Base-by-base conservation (phyloP, 2,888 invertebrate species). In the Mesoligia furuncula region DNA sequence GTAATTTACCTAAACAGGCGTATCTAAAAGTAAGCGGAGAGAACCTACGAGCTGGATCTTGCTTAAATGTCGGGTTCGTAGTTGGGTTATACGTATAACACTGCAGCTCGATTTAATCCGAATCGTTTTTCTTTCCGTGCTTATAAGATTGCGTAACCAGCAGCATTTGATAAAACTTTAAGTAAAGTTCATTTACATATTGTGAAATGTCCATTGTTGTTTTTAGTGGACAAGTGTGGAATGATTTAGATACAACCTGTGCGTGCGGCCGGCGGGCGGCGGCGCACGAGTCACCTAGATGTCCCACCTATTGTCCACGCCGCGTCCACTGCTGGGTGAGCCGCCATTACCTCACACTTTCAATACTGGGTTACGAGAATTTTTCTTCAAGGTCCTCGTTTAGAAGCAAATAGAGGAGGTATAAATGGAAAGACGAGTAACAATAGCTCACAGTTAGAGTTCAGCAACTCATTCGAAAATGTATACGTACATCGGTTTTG, bases 291-390 rank as follows among this genome's bases (percentile, higher is more conserved):
- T 96, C 96, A 95, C 96, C 96, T 95, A 96, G 95, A 92, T 95
- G 96, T 96, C 96, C 94, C 96, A 92, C 96, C 96, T 95, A 96
- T 96, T 96, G 96, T 96, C 95, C 95, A 92, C 91, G 91, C 89
- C 89, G 89, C 90, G 89, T 90, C 91, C 92, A 90, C 92, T 93
- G 90, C 93, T 95, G 96, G 96, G 95, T 93, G 96, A 95, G 95
- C 95, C 96, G 91, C 93, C 93, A 95, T 96, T 96, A 96, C 96
- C 95, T 96, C 96, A 96, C 93, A 95, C 96, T 94, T 94, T 94
- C 96, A 95, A 96, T 96, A 96, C 96, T 96, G 95, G 95, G 95
- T 96, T 96, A 96, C 96, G 95, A 96, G 96, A 95, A 96, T 95
- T 95, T 95, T 95, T 93, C 95, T 94, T 95, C 96, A 96, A 96